Conservation (phyloP, 2,797 vertebrate species). For the Adelosebastes latens region DNA sequence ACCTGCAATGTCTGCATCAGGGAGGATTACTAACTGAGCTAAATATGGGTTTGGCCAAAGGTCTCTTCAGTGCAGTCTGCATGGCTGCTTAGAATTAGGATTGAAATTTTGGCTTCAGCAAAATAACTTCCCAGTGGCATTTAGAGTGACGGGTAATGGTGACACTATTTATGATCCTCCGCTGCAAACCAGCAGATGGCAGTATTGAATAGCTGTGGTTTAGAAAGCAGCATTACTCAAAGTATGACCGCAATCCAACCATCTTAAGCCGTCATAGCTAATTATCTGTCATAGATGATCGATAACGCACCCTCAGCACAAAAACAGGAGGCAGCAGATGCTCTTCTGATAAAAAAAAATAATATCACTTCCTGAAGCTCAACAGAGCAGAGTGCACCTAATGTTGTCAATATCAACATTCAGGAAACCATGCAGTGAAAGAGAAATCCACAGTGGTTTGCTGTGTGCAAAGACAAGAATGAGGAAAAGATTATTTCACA, state of each 20-base stretch:
- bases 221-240: slow-evolving; percentile 6
- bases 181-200: slow-evolving; percentile 76
- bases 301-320: slow-evolving; percentile 36
- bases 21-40: slow-evolving; percentile 13
- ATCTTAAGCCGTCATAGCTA: slow-evolving; percentile 38
- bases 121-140: background rate
- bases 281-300: slow-evolving; percentile 56
- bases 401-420: background rate
- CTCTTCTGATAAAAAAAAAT: slow-evolving; percentile 6
- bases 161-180: background rate
- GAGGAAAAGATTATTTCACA: slow-evolving; percentile 19
- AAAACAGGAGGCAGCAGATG: slow-evolving; percentile 38
- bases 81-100: background rate
- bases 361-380: slow-evolving; percentile 25
- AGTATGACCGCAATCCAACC: slow-evolving; percentile 37
- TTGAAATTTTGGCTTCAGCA: background rate
- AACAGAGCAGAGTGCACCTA: background rate
- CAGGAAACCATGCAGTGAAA: background rate
- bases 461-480: slow-evolving; percentile 18
- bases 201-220: slow-evolving; percentile 69
- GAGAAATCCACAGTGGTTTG: slow-evolving; percentile 7
- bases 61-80: background rate
- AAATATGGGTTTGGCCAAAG: slow-evolving; percentile 10
- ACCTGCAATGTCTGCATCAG: slow-evolving; percentile 12
- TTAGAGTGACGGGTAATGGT: background rate